Conservation (phyloP, 2,888 invertebrate genomes). For the Rhamnusium bicolor region DNA sequence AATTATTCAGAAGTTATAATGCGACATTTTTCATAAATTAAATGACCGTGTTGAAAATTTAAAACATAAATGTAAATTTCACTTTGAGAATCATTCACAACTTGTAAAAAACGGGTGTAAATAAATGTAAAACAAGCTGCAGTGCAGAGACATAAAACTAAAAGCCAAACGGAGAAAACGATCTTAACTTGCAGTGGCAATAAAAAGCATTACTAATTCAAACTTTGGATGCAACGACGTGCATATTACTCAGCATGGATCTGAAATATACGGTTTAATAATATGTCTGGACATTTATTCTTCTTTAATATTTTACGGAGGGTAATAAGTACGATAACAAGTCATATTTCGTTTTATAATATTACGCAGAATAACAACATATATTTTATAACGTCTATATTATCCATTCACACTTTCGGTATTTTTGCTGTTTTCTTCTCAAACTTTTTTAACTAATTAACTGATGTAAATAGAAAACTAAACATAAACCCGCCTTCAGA, state of each 20-base stretch:
- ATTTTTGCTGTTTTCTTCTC: too few species aligned
- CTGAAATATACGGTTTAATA: slow-evolving; percentile 36
- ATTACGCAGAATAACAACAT: too few species aligned
- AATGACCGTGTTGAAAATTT: slow-evolving; percentile 2
- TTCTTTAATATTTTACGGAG: background rate
- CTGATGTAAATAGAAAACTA: background rate
- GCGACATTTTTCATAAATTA: too few species aligned
- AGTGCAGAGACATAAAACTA: slow-evolving; percentile 56
- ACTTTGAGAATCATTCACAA: slow-evolving; percentile 17
- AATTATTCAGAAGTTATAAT: too few species aligned
- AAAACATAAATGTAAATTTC: slow-evolving; percentile 3
- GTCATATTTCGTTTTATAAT: background rate
- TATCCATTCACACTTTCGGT: too few species aligned
- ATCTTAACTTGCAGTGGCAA: slow-evolving; percentile 49
- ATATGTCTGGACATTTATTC: slow-evolving; percentile 36
- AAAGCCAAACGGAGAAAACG: slow-evolving; percentile 42
- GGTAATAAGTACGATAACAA: background rate
- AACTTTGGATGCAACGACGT: slow-evolving; percentile 41
- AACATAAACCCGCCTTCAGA: background rate
- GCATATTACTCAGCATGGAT: slow-evolving; percentile 3
- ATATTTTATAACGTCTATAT: background rate
- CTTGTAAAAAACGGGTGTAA: slow-evolving; percentile 9
- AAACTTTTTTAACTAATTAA: too few species aligned
- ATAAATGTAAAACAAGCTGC: slow-evolving; percentile 44
- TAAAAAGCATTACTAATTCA: slow-evolving; percentile 55